Conservation (phyloP, 1,140 invertebrate species). For the Andrena cerasifolii region DNA sequence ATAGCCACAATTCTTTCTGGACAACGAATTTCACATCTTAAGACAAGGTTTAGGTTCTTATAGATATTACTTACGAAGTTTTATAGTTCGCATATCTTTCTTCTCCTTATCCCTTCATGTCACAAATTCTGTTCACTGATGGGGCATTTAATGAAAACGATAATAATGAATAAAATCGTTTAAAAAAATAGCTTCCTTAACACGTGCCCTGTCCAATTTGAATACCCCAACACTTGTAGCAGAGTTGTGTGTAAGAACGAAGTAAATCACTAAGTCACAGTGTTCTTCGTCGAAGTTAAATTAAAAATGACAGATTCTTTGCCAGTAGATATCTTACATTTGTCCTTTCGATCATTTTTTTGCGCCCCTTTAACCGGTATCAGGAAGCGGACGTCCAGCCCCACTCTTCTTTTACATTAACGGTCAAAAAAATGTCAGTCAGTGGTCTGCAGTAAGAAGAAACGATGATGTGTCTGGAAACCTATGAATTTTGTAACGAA, state of each 20-base stretch:
- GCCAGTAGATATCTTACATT: not conserved
- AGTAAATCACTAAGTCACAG: not conserved
- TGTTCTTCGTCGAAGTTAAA: not conserved
- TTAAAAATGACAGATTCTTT: not conserved
- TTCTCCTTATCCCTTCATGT: not conserved
- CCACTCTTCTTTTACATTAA: not conserved
- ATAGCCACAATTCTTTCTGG: too few relatives aligned
- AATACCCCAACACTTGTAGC: not conserved
- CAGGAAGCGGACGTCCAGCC: too few relatives aligned
- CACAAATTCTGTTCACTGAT: not conserved
- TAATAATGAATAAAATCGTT: not conserved
- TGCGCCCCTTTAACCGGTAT: not conserved
- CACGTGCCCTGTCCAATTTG: not conserved
- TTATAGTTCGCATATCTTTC: not conserved
- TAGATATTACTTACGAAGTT: not conserved
- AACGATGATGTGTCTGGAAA: not conserved
- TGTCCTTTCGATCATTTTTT: not conserved
- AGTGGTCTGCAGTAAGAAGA: not conserved
- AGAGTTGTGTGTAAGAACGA: not conserved
- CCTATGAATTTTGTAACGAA: slow-evolving; percentile 3
- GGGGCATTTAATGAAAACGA: not conserved
- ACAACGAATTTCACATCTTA: too few relatives aligned
- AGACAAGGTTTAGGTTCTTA: too few relatives aligned
- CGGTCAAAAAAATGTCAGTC: not conserved
- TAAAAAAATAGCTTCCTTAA: not conserved